phyloP scores from a whole-genome alignment of 1,140 invertebrate species.

The Akabosia matsudoensis region DNA sequence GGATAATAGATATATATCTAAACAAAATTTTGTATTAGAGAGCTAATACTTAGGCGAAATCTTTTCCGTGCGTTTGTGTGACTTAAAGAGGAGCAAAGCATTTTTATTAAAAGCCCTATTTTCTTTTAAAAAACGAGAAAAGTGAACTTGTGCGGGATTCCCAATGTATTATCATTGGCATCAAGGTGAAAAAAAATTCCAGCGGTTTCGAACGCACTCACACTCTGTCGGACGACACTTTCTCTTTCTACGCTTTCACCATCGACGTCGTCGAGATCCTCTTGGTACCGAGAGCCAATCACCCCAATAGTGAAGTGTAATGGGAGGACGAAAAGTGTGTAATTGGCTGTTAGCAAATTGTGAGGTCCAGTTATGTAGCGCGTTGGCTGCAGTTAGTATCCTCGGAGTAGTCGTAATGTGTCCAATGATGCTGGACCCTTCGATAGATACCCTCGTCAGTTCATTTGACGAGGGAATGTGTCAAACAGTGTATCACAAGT shows the following conservation, averaged over 20 bases:
- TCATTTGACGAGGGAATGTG: conserved; percentile 48
- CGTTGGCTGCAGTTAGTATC: conserved; percentile 44
- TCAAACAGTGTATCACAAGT: conserved; percentile 45
- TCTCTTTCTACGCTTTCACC: not conserved
- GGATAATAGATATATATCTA: too few species aligned
- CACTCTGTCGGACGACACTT: not conserved
- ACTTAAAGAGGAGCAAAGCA: too few species aligned
- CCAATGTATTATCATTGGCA: not conserved
- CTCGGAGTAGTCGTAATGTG: conserved; percentile 45
- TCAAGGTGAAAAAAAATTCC: not conserved
- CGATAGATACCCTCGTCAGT: conserved; percentile 47
- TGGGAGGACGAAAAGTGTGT: conserved; percentile 34
- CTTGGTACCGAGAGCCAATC: not conserved
- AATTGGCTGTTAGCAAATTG: conserved; percentile 46
- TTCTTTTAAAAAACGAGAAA: not conserved
- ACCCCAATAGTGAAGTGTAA: conserved; percentile 6
- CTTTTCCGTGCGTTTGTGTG: too few species aligned
- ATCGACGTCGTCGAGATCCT: not conserved
- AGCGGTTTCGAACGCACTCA: not conserved
- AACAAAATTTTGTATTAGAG: too few species aligned
- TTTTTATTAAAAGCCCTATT: not conserved
- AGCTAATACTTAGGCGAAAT: too few species aligned
- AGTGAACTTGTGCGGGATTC: not conserved
- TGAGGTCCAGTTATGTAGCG: conserved; percentile 46
- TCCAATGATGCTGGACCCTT: conserved; percentile 47